Conservation (phyloP, 2,888 invertebrate genomes). For the Gryllus longicercus region DNA sequence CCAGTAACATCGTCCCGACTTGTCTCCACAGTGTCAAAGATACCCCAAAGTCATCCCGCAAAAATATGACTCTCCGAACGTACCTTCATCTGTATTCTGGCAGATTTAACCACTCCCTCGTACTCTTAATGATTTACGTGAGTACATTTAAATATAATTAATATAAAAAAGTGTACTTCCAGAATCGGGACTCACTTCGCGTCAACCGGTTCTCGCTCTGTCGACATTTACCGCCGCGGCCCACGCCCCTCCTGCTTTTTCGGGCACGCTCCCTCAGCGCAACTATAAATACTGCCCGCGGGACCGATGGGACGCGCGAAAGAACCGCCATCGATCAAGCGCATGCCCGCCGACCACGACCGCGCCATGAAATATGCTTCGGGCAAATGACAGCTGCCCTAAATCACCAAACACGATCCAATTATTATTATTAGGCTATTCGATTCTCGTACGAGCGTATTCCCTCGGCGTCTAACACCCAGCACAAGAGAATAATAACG, state of each 20-base stretch:
- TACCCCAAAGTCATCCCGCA: no score
- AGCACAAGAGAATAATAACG: no score
- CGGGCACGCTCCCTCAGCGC: neutral
- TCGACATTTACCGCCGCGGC: neutral
- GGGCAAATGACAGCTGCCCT: no score
- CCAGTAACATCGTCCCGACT: no score
- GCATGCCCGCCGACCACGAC: neutral
- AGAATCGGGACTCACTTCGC: neutral
- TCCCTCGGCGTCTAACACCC: no score
- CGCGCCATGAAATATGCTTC: neutral
- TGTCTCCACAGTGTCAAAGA: no score
- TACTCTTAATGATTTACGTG: neutral
- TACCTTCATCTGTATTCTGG: neutral
- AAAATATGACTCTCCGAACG: no score
- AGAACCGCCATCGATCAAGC: neutral
- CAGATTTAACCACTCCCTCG: constrained; percentile 17
- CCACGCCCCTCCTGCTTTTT: neutral
- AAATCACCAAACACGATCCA: no score
- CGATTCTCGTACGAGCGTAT: no score
- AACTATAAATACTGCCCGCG: neutral
- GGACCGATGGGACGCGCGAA: neutral
- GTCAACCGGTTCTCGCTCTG: constrained; percentile 7
- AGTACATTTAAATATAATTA: neutral
- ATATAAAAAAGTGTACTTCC: neutral
- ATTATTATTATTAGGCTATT: no score